Percentiles rank a stretch among this genome's conserved stretches.
These are phyloP conservation scores for Reinhardtius hippoglossoides DNA, from an alignment of 2,113 vertebrate genomes.

Conservation along the genomic window DNA sequence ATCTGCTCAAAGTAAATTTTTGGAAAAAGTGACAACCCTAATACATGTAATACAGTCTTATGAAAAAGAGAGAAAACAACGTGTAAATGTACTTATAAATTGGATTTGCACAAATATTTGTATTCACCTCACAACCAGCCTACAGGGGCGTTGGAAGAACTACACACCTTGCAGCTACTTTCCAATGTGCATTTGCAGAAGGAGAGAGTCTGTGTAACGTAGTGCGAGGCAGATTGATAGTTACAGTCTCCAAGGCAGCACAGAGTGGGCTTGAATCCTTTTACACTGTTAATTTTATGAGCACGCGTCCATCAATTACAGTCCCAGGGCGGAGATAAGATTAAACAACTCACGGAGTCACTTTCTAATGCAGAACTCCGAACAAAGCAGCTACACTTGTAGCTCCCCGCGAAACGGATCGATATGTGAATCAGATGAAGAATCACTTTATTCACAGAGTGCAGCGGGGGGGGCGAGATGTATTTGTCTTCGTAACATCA, in stretches of 20 bases:
- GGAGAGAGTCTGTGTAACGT: background rate
- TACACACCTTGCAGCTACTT: background rate
- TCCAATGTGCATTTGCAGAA: background rate
- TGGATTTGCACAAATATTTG: background rate
- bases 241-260: constrained; percentile 2
- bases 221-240: background rate
- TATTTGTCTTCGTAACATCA: constrained; percentile 54
- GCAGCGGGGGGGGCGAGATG: constrained; percentile 27
- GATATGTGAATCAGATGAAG: constrained; percentile 68
- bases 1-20: too few relatives aligned
- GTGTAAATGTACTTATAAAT: background rate
- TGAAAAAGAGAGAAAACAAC: background rate
- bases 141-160: background rate
- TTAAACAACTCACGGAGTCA: constrained; percentile 46
- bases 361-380: constrained; percentile 53
- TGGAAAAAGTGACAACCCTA: too few relatives aligned
- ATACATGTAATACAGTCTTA: too few relatives aligned
- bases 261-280: constrained; percentile 33
- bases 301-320: constrained; percentile 49
- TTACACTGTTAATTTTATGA: constrained; percentile 36
- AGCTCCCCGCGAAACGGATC: constrained; percentile 47
- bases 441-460: constrained; percentile 52
- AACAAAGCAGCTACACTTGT: constrained; percentile 57
- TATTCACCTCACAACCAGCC: too few relatives aligned
- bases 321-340: constrained; percentile 41